Conservation (phyloP, 2,888 invertebrate species). For the Glaucopsyche alexis region DNA sequence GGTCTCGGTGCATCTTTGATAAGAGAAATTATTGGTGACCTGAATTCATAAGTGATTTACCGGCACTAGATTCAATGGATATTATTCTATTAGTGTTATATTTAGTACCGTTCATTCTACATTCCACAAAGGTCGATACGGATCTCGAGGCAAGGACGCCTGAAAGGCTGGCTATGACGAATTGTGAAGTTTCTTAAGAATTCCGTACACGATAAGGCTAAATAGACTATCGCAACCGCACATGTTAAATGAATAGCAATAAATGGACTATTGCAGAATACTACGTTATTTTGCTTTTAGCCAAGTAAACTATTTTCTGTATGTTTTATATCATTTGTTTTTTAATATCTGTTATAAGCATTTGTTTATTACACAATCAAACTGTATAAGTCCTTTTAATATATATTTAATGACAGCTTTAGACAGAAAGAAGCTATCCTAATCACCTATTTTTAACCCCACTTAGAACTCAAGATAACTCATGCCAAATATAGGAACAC, state of each 20-base stretch:
- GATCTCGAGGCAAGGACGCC: conserved; percentile 27
- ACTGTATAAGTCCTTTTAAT: no score
- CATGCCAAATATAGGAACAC: conserved; percentile 5
- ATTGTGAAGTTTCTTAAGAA: conserved; percentile 24
- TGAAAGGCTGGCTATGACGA: conserved; percentile 27
- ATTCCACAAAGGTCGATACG: conserved; percentile 30
- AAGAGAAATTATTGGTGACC: conserved; percentile 45
- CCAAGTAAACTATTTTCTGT: no score
- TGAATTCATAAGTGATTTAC: conserved; percentile 44
- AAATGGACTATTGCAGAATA: conserved; percentile 2
- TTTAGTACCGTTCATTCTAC: conserved; percentile 33
- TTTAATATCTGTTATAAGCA: no score
- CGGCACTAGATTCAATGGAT: conserved; percentile 41
- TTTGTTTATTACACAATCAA: no score
- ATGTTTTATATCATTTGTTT: no score
- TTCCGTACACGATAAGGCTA: conserved; percentile 14
- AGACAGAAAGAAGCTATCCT: no score
- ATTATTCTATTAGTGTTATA: conserved; percentile 39
- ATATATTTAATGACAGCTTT: no score
- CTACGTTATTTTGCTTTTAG: not conserved
- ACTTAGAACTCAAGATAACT: not conserved
- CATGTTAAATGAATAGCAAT: conserved; percentile 7
- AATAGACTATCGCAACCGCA: conserved; percentile 2
- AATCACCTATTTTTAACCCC: not conserved
- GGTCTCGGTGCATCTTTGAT: conserved; percentile 40